Conservation (phyloP, 2,797 vertebrate species). For the Toxotes lorentzi region DNA sequence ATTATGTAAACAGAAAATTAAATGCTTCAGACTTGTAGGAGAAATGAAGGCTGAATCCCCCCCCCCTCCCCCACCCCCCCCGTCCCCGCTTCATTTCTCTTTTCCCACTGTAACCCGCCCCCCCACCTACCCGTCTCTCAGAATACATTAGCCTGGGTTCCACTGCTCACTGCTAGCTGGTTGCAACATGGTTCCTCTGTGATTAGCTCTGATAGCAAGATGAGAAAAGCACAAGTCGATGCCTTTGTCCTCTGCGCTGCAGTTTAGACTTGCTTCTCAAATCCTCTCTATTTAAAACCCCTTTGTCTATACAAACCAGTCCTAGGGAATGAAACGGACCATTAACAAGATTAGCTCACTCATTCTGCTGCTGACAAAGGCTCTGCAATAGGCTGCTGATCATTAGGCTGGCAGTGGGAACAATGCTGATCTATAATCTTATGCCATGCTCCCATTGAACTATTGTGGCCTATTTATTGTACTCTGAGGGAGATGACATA, state of each 20-base stretch:
- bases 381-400: constrained; percentile 67
- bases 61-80: background rate
- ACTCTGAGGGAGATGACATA: constrained; percentile 59
- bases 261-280: constrained; percentile 72
- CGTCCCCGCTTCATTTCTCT: too few relatives aligned
- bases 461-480: constrained; percentile 67
- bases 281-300: constrained; percentile 72
- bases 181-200: constrained; percentile 58
- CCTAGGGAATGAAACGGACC: constrained; percentile 73
- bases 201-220: constrained; percentile 70
- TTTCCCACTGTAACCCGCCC: background rate
- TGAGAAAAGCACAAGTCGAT: constrained; percentile 60
- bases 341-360: constrained; percentile 81
- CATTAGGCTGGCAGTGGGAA: constrained; percentile 72
- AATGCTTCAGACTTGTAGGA: constrained; percentile 67
- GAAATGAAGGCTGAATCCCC: constrained; percentile 57
- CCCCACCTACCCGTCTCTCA: background rate
- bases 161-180: constrained; percentile 41
- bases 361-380: constrained; percentile 74
- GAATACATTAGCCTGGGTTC: constrained; percentile 59
- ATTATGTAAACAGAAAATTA: constrained; percentile 79
- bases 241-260: constrained; percentile 68
- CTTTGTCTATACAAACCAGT: constrained; percentile 71
- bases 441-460: constrained; percentile 59
- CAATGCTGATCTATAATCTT: constrained; percentile 80